Evolutionary conservation across 2,797 vertebrate species (phyloP).

Genomic region (Lindbergichthys nudifrons): DNA sequence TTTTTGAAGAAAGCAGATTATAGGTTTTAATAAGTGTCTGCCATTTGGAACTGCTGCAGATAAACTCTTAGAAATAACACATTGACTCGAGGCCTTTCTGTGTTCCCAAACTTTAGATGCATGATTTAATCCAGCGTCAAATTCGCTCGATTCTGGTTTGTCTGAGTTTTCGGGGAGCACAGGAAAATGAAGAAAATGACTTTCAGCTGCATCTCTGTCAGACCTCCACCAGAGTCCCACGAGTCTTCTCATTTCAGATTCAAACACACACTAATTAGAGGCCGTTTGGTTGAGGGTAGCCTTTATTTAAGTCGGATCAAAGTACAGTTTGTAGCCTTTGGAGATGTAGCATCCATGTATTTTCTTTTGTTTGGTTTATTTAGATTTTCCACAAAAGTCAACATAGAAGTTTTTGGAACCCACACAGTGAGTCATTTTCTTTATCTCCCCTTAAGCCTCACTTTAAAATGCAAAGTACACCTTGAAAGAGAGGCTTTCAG

Average conservation of each 20-base stretch:
- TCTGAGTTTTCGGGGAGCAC: slow-evolving; percentile 23
- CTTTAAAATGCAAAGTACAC: slow-evolving; percentile 27
- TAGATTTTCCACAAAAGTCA: slow-evolving; percentile 31
- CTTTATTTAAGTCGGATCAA: slow-evolving; percentile 69
- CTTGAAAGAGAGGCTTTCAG: slow-evolving; percentile 38
- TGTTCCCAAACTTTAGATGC: slow-evolving; percentile 32
- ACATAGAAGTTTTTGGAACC: slow-evolving; percentile 21
- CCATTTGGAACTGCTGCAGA: slow-evolving; percentile 24
- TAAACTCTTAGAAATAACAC: slow-evolving; percentile 31
- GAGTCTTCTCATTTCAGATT: slow-evolving; percentile 70
- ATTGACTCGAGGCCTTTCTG: slow-evolving; percentile 28
- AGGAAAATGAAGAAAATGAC: slow-evolving; percentile 56
- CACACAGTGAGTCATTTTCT: slow-evolving; percentile 17
- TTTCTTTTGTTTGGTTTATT: slow-evolving; percentile 38
- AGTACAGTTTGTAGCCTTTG: slow-evolving; percentile 35
- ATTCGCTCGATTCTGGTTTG: slow-evolving; percentile 48
- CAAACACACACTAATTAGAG: slow-evolving; percentile 80
- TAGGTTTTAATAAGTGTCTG: slow-evolving; percentile 26
- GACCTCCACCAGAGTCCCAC: slow-evolving; percentile 59
- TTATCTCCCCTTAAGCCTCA: slow-evolving; percentile 38
- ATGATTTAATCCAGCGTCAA: slow-evolving; percentile 49
- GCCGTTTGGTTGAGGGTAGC: slow-evolving; percentile 65
- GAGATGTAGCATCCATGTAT: slow-evolving; percentile 23
- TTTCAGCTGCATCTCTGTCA: slow-evolving; percentile 63
- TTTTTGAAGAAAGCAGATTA: slow-evolving; percentile 38